Conservation (phyloP, 2,113 vertebrate genomes). For the Lamprotornis superbus region DNA sequence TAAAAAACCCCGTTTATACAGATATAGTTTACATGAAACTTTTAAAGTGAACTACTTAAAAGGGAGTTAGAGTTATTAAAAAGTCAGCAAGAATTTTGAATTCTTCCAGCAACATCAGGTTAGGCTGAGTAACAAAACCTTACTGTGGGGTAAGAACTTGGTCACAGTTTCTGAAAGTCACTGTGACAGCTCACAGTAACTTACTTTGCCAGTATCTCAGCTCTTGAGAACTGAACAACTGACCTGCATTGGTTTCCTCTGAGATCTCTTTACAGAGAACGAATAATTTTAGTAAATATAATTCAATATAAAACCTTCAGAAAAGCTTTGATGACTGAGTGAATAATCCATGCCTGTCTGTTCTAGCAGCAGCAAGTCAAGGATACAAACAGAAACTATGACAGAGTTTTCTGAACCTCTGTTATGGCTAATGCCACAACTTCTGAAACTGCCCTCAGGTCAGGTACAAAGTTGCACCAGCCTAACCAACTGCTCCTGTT, state of each 20-base stretch:
- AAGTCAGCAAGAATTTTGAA: not conserved
- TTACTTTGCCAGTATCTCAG: not conserved
- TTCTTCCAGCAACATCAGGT: not conserved
- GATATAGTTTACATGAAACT: not conserved
- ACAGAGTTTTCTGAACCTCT: not conserved
- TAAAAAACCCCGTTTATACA: accelerated
- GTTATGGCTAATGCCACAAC: not conserved
- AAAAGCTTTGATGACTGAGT: not conserved
- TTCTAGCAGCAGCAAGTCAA: not conserved
- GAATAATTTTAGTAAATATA: not conserved
- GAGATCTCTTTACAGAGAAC: not conserved
- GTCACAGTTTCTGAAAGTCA: not conserved
- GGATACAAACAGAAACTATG: not conserved
- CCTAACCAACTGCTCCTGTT: accelerated
- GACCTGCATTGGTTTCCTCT: not conserved
- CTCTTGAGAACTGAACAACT: not conserved
- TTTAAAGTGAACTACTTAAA: not conserved
- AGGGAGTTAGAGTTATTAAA: not conserved
- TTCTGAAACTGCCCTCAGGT: not conserved
- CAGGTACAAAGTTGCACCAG: not conserved
- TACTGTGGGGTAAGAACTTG: not conserved
- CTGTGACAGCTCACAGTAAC: not conserved
- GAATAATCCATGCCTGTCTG: not conserved
- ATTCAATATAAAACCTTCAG: not conserved
- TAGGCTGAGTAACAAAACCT: not conserved